Base-by-base conservation (phyloP, 2,888 invertebrate species). In the Dorcus hopei region DNA sequence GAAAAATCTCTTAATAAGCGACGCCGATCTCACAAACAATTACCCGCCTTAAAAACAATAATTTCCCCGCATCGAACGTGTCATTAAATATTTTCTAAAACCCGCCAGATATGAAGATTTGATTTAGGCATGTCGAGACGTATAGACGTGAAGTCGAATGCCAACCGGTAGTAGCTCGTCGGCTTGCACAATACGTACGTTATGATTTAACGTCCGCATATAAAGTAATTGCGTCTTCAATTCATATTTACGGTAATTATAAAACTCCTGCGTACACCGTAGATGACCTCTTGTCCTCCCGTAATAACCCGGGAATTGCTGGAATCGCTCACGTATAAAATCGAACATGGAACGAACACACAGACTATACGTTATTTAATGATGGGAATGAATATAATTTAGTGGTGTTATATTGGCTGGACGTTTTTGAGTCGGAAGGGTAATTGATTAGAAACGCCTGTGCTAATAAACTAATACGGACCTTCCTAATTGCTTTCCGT, bases 221-320 rank as follows among this genome's bases (percentile, higher is more conserved):
- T 61, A 66, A 65, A 61, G 59, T 67, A 66, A 67, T 67, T 61
- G 65, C 66, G 62, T 60, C 60, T 67, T 65, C 62, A 64, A 66
- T 66, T 67, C 67, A 65, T 66, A 66, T 66, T 66, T 64, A 65
- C 60, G 49, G 63, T 62, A 64, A 65, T 64, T 64, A 64, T 63
- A 61, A 65, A 58, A 59, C 51, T 54, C 51, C 45, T 49, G 42
- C 59, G 50, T 60, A 59, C 51, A 38, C 54, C 42, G 49, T 45
- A 49, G 54, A 58, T 61, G 57, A 62, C 59, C 61, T 54, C 57
- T 61, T 59, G 61, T 61, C 58, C 51, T 52, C 51, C 57, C 51
- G 52, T 57, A 51, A 57, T 39, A 57, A 50, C 57, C 47, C 52
- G 45, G 43, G 52, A 51, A 52, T 51, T 16, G 52, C 51, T 57